Conservation (phyloP, 2,113 vertebrate genomes). For the Urocynchramus pylzowi region DNA sequence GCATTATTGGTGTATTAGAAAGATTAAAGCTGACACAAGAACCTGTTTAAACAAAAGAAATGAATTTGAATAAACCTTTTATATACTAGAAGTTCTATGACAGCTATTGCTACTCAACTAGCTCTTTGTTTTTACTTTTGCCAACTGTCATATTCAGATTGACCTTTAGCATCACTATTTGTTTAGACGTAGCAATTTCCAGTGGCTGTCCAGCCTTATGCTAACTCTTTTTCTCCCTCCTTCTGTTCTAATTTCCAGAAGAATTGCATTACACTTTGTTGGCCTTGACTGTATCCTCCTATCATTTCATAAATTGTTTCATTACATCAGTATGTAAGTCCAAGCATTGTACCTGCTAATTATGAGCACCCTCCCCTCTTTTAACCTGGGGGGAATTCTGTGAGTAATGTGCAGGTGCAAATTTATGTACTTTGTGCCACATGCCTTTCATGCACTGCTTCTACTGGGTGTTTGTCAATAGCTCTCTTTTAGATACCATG, state of each 20-base stretch:
- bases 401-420: not conserved
- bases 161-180: not conserved
- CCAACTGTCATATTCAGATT: not conserved
- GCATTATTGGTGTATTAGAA: not conserved
- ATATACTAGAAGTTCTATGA: not conserved
- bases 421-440: not conserved
- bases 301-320: not conserved
- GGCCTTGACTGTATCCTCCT: not conserved
- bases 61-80: not conserved
- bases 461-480: not conserved
- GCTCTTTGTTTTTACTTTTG: not conserved
- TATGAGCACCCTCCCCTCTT: not conserved
- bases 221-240: not conserved
- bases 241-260: not conserved
- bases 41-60: not conserved
- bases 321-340: not conserved
- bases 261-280: not conserved
- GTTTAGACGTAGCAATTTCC: not conserved
- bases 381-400: not conserved
- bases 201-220: not conserved
- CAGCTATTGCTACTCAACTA: not conserved
- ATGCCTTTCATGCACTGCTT: not conserved
- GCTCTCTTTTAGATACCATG: not conserved
- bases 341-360: not conserved
- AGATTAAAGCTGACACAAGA: not conserved